Evolutionary conservation across 1,140 invertebrate genomes (phyloP).

Genomic region (Plodia interpunctella): DNA sequence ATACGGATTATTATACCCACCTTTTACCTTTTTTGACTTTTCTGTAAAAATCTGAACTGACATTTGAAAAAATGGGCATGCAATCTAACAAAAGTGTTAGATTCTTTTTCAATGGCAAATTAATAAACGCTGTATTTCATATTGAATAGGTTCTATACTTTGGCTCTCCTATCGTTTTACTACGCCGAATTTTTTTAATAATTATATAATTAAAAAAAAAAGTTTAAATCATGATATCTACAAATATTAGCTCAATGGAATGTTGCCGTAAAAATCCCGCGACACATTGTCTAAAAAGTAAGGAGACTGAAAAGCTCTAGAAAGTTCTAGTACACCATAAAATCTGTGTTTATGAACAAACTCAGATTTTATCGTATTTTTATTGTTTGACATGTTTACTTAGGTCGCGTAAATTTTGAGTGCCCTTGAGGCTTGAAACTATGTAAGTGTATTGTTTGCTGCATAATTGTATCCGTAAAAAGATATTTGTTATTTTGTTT

Average conservation of each 20-base stretch:
- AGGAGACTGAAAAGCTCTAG: not conserved
- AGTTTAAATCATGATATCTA: not conserved
- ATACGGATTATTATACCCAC: too few relatives aligned
- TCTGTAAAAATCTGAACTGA: too few relatives aligned
- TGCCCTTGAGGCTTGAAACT: not conserved
- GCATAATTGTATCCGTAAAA: not conserved
- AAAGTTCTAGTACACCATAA: slow-evolving; percentile 1
- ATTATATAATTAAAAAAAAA: too few relatives aligned
- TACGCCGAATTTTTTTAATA: not conserved
- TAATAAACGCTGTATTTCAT: too few relatives aligned
- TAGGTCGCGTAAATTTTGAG: not conserved
- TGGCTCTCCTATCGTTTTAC: too few relatives aligned
- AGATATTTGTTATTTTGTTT: not conserved
- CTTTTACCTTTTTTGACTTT: too few relatives aligned
- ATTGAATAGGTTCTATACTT: too few relatives aligned
- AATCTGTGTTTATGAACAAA: not conserved
- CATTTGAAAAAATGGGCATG: too few relatives aligned
- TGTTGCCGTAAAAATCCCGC: not conserved
- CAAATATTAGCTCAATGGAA: not conserved
- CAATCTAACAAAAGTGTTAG: too few relatives aligned
- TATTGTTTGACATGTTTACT: slow-evolving; percentile 4
- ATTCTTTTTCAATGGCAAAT: too few relatives aligned
- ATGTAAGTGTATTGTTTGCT: not conserved
- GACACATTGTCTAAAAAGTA: not conserved
- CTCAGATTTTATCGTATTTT: not conserved